These are phyloP conservation scores for Drosophila pachea DNA, from an alignment of 1,140 invertebrate species.

Conservation along the genomic window DNA sequence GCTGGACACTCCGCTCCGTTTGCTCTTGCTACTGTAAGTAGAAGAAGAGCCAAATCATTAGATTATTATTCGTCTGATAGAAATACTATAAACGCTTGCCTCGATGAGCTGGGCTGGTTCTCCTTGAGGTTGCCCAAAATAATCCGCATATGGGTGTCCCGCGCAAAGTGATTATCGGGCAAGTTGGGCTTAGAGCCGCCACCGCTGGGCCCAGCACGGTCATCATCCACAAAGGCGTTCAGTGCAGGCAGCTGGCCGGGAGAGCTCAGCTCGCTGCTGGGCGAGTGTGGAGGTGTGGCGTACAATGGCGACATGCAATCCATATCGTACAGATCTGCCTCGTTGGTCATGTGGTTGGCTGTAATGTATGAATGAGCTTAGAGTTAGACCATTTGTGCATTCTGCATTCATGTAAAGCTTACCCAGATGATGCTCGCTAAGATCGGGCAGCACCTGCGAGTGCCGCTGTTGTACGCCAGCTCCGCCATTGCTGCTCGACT, in stretches of 20 bases:
- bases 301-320: conserved; percentile 85
- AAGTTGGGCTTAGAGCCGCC: conserved; percentile 60
- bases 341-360: conserved; percentile 74
- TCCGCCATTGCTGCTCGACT: conserved; percentile 37
- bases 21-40: conserved; percentile 81
- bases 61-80: not conserved
- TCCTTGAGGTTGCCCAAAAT: conserved; percentile 86
- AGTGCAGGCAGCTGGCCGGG: conserved; percentile 80
- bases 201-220: conserved; percentile 65
- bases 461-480: conserved; percentile 80
- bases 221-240: conserved; percentile 80
- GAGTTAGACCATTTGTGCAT: not conserved
- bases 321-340: conserved; percentile 78
- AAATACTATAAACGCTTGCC: conserved; percentile 22
- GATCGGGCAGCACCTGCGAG: conserved; percentile 76
- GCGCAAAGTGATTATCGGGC: conserved; percentile 87
- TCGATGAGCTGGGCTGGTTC: conserved; percentile 71
- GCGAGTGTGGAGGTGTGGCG: conserved; percentile 89
- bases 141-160: conserved; percentile 94
- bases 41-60: not conserved
- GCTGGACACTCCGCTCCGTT: conserved; percentile 93
- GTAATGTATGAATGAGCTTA: too few relatives aligned
- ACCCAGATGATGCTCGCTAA: conserved; percentile 78
- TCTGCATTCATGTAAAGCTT: conserved; percentile 4
- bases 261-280: conserved; percentile 84